Conservation (phyloP, 2,797 vertebrate species). For the Rhadinocentrus ornatus region DNA sequence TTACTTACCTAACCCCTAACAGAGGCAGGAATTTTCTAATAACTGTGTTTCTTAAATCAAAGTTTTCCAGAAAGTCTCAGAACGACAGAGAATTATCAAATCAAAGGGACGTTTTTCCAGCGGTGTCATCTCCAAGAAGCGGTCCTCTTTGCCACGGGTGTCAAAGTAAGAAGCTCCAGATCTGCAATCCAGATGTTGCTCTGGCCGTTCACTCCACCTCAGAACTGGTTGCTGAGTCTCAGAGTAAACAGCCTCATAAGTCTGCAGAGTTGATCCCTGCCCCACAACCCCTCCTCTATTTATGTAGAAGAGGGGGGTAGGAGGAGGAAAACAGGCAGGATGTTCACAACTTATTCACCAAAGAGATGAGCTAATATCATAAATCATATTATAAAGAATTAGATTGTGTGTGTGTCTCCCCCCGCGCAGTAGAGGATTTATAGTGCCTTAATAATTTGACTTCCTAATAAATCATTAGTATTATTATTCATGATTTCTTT, state of each 20-base stretch:
- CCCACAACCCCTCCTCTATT: constrained; percentile 63
- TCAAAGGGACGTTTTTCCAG: constrained; percentile 36
- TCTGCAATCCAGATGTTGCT: constrained; percentile 36
- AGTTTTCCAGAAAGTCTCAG: constrained; percentile 26
- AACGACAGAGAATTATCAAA: constrained; percentile 34
- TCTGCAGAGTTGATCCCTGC: constrained; percentile 58
- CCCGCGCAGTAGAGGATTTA: background rate
- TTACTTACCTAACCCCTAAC: constrained; percentile 49
- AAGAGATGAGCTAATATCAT: background rate
- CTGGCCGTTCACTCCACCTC: constrained; percentile 35
- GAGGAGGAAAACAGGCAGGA: constrained; percentile 41
- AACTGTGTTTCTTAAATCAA: constrained; percentile 18
- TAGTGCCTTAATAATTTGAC: background rate
- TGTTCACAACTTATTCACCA: constrained; percentile 30
- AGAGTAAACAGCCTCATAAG: constrained; percentile 44
- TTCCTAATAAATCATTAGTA: background rate
- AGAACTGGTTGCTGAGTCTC: constrained; percentile 39
- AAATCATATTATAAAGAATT: background rate
- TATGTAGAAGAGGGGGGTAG: constrained; percentile 42
- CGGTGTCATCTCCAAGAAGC: constrained; percentile 58
- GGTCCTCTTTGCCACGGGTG: constrained; percentile 14
- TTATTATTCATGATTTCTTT: background rate
- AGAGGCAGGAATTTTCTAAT: constrained; percentile 31
- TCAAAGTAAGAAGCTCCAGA: constrained; percentile 29
- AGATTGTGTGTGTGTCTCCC: background rate